A percentile compares a stretch with the other conserved stretches of the same genome.
Evolutionary conservation across 2,888 invertebrate species (phyloP).

Genomic region (Pelosia muscerda): DNA sequence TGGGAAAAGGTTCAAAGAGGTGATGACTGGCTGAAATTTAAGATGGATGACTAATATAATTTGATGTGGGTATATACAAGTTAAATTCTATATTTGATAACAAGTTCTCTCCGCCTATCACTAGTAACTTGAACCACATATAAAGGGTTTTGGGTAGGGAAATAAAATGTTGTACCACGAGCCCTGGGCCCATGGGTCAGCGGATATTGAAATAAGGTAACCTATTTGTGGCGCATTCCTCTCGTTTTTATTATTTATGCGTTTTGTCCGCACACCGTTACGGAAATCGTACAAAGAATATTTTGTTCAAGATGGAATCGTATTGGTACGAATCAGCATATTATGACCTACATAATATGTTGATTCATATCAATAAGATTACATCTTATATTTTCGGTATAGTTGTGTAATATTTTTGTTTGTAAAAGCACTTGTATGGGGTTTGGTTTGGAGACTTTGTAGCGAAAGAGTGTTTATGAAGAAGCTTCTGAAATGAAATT

Average conservation of each 20-base stretch:
- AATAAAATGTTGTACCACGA: conserved; percentile 61
- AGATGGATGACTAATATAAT: no score
- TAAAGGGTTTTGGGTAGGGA: conserved; percentile 58
- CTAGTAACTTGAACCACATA: conserved; percentile 35
- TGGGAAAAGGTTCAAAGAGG: no score
- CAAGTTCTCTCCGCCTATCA: background rate
- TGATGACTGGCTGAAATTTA: no score
- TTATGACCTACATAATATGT: background rate
- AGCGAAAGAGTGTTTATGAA: no score
- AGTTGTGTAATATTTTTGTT: background rate
- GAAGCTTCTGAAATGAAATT: no score
- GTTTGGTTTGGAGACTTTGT: no score
- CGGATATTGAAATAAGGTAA: conserved; percentile 72
- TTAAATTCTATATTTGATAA: background rate
- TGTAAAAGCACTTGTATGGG: background rate
- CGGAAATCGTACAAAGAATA: conserved; percentile 9
- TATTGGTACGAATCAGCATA: conserved; percentile 1
- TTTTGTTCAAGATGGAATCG: conserved; percentile 11
- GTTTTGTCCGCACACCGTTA: conserved; percentile 34
- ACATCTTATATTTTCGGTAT: no score
- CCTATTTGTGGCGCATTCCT: conserved; percentile 53
- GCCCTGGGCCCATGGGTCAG: conserved; percentile 60
- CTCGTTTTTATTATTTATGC: conserved; percentile 56
- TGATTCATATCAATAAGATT: no score
- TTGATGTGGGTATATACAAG: background rate